Evolutionary conservation across 1,140 invertebrate species (phyloP), one percentile per base, ranked within the genome.

Genomic region (Thrips palmi): DNA sequence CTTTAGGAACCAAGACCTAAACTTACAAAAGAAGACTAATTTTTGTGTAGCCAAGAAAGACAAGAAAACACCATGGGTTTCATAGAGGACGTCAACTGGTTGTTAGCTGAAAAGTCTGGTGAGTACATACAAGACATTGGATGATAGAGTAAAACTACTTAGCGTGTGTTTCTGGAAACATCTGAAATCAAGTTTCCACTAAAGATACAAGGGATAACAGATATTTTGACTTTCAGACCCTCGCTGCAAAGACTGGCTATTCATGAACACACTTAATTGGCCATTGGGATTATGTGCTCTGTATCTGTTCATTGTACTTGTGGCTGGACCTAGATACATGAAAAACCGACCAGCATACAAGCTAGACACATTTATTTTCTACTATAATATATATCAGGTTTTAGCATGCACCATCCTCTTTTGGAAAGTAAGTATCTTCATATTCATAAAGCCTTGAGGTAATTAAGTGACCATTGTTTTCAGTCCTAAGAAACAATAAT

Each of bases 281-380:
- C 57, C 61, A 0, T 4, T 70, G 3, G 44, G 48, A 2, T 59
- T 84, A n/a, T 54, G 79, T 38, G 49, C 59, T n/a, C 52, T 68
- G 8, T 85, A 84, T 47, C 55, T 82, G 28, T 59, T 70, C 31
- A 65, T 77, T 39, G 68, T 85, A 1, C 53, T 74, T 12, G 71
- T 67, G 31, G 71, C 75, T 67, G 83, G 83, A 1, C 83, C 82
- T 7, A 64, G 60, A 35, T 52, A 57, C 17, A 71, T 71, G 68
- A 54, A 58, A 37, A 49, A 63, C 40, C 46, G 63, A 36, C 46
- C 46, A 23, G 39, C 47, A 15, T 48, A 40, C 31, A 40, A 41
- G 2, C 37, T 48, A 11, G 34, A 41, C 21, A 43, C 33, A 33
- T 36, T 33, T 10, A 40, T 48, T 38, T 52, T 67, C 14, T 33